Percentiles rank a stretch among this genome's conserved stretches.
These are phyloP conservation scores for Lagorchestes hirsutus DNA, from an alignment of 2,797 vertebrate species.

Conservation along the genomic window DNA sequence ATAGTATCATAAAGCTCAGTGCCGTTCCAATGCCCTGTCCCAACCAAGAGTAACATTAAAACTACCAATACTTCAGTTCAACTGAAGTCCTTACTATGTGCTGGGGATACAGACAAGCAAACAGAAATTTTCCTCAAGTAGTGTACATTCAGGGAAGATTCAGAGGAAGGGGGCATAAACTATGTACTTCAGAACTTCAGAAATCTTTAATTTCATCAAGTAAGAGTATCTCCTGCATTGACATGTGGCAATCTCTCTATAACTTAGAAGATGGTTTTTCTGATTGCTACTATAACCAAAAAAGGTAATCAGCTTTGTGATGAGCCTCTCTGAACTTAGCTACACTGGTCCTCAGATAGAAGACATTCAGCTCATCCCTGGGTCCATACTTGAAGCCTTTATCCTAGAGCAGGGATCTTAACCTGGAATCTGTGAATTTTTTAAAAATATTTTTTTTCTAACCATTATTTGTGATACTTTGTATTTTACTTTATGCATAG, in stretches of 20 bases:
- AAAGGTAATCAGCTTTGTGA: not conserved
- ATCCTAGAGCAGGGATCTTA: not conserved
- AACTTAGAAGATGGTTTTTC: not conserved
- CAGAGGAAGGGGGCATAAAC: not conserved
- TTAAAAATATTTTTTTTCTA: not conserved
- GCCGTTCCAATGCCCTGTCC: not conserved
- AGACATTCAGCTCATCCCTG: not conserved
- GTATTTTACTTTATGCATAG: not conserved
- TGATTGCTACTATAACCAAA: not conserved
- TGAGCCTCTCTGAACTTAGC: not conserved
- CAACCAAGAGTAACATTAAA: not conserved
- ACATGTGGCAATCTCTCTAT: not conserved
- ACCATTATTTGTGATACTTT: not conserved
- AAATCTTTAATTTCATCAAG: not conserved
- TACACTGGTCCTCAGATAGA: not conserved
- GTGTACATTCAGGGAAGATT: not conserved
- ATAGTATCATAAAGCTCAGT: not conserved
- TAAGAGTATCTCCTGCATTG: not conserved
- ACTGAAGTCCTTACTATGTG: not conserved
- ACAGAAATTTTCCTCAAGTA: not conserved
- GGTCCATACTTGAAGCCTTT: not conserved
- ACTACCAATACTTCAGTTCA: not conserved
- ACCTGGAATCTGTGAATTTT: not conserved
- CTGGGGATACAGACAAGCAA: not conserved
- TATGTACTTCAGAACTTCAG: not conserved